Evolutionary conservation across 1,140 invertebrate genomes (phyloP).

Genomic region (Rhopalosiphum padi): DNA sequence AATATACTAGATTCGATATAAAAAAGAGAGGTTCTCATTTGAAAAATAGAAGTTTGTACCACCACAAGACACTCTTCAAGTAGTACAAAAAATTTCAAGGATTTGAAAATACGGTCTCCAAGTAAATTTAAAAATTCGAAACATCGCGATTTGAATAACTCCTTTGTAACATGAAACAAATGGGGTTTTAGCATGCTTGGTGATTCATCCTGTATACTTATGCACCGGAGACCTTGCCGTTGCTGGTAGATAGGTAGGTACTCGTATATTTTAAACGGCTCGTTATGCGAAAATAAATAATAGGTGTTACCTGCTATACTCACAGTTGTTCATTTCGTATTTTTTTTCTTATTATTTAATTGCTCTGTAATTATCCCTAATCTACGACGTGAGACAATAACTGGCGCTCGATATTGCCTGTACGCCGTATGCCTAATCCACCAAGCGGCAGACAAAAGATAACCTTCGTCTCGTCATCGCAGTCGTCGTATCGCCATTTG

Average conservation of each 20-base stretch:
- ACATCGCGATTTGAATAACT: no score
- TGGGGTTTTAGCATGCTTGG: no score
- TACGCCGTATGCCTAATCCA: neutral
- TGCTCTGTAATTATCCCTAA: constrained; percentile 30
- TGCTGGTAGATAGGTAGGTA: neutral
- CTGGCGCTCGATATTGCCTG: neutral
- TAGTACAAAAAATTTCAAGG: no score
- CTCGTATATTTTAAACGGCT: neutral
- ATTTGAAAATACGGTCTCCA: no score
- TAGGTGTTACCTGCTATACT: no score
- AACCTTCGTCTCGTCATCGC: neutral
- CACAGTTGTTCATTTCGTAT: neutral
- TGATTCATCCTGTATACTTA: neutral
- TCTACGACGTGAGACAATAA: constrained; percentile 9
- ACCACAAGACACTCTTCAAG: no score
- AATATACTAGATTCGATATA: no score
- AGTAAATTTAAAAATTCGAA: no score
- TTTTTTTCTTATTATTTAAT: neutral
- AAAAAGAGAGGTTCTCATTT: no score
- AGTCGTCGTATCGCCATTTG: neutral
- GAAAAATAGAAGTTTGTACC: no score
- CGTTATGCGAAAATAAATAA: neutral
- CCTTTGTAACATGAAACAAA: no score
- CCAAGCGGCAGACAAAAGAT: neutral
- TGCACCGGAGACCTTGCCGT: neutral